A percentile compares a stretch with the other conserved stretches of the same genome.
Conservation (phyloP, 23 tunicate species). For the Phallusia fumigata region DNA sequence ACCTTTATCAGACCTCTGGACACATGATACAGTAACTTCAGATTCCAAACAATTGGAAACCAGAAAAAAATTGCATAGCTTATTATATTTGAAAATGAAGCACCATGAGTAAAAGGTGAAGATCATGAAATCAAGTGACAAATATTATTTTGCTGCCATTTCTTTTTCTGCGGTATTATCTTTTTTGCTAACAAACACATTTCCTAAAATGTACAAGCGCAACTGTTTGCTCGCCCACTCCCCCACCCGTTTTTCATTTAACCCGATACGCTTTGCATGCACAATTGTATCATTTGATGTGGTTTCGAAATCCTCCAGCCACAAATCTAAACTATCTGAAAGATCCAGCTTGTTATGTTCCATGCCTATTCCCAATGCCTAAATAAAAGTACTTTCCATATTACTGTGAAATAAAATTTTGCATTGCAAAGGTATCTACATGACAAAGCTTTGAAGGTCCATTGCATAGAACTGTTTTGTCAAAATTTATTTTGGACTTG, state of each 20-base stretch:
- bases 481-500: conserved; percentile 13
- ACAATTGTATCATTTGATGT: conserved; percentile 29
- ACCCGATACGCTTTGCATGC: conserved; percentile 34
- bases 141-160: not conserved
- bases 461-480: conserved; percentile 23
- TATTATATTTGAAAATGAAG: too few species aligned
- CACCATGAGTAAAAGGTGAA: too few species aligned
- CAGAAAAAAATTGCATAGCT: not conserved
- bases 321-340: conserved; percentile 29
- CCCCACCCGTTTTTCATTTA: conserved; percentile 27
- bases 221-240: conserved; percentile 31
- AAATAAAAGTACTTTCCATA: not conserved
- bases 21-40: conserved; percentile 77
- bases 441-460: conserved; percentile 76
- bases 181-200: conserved; percentile 29
- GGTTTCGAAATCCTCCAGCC: conserved; percentile 30
- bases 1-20: conserved; percentile 67
- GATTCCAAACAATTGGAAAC: not conserved
- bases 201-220: conserved; percentile 44
- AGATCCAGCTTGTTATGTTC: conserved; percentile 35
- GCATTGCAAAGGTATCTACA: conserved; percentile 15
- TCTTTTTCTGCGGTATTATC: conserved; percentile 40
- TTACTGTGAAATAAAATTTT: not conserved
- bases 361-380: conserved; percentile 36
- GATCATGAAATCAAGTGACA: not conserved